These are phyloP conservation scores for Candoia aspera DNA, from an alignment of 2,113 vertebrate genomes.

Conservation along the genomic window DNA sequence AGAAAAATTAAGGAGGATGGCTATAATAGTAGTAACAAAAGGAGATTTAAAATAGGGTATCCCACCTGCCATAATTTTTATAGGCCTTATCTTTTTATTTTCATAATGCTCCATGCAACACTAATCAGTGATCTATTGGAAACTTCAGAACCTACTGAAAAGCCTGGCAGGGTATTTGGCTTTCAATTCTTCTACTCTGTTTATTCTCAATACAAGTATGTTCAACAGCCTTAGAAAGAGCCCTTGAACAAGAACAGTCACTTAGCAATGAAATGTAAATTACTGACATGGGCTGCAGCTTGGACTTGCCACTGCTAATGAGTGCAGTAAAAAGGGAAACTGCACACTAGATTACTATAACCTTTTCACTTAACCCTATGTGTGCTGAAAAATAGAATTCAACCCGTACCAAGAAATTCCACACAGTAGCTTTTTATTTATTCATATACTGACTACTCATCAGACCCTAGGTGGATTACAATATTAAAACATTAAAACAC, in stretches of 20 bases:
- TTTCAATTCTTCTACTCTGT: slow-evolving; percentile 78
- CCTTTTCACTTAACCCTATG: slow-evolving; percentile 75
- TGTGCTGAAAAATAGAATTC: slow-evolving; percentile 61
- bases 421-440: slow-evolving; percentile 20
- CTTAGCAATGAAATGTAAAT: slow-evolving; percentile 80
- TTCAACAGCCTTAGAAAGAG: slow-evolving; percentile 77
- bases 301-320: slow-evolving; percentile 76
- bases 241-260: slow-evolving; percentile 73
- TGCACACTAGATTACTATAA: slow-evolving; percentile 69
- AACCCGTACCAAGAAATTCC: slow-evolving; percentile 56
- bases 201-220: slow-evolving; percentile 78
- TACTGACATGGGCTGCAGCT: slow-evolving; percentile 78
- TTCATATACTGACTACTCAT: not conserved
- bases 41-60: slow-evolving; percentile 48
- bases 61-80: slow-evolving; percentile 73
- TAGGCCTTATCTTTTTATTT: slow-evolving; percentile 58
- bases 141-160: slow-evolving; percentile 72
- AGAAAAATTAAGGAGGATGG: slow-evolving; percentile 58
- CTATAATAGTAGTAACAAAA: slow-evolving; percentile 65
- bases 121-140: slow-evolving; percentile 74
- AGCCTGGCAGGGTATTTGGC: slow-evolving; percentile 75
- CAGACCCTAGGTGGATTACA: not conserved
- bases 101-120: slow-evolving; percentile 61
- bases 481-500: not conserved
- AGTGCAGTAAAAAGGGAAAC: slow-evolving; percentile 72